Percentiles rank a stretch among this genome's conserved stretches.
These are phyloP conservation scores for Pipistrellus pygmaeus DNA, from an alignment of 2,797 vertebrate genomes.

Conservation along the genomic window DNA sequence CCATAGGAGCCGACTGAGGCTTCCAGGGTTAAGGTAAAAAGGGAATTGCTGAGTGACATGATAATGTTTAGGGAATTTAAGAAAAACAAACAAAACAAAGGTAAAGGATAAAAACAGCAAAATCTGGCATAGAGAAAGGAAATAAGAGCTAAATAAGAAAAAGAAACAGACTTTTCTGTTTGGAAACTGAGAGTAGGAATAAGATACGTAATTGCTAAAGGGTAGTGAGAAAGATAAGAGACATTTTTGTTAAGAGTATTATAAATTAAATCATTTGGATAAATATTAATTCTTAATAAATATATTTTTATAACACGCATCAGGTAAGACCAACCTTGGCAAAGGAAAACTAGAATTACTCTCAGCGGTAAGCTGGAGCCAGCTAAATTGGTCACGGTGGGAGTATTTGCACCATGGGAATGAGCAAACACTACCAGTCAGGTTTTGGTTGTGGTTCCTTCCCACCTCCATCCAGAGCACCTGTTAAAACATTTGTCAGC, in stretches of 20 bases:
- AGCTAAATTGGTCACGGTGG: neutral
- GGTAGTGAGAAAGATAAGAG: neutral
- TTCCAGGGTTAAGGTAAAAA: neutral
- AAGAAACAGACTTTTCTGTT: neutral
- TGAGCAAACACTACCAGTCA: conserved; percentile 2
- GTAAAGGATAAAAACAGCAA: neutral
- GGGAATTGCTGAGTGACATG: neutral
- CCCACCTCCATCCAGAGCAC: neutral
- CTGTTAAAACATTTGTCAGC: conserved; percentile 19
- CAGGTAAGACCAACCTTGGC: neutral
- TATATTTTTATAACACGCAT: neutral
- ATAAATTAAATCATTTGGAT: neutral
- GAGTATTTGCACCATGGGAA: conserved; percentile 28
- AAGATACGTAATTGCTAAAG: neutral
- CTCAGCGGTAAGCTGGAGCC: neutral
- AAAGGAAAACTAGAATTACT: neutral
- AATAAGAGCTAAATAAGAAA: neutral
- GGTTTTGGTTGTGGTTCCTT: neutral
- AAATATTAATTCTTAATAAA: conserved; percentile 25
- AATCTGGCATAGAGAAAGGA: neutral
- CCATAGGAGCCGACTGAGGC: neutral
- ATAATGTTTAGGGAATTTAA: conserved; percentile 27
- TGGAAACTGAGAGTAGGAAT: neutral
- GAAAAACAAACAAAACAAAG: neutral
- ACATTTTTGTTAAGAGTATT: neutral